Conservation (phyloP, 2,113 vertebrate species). For the Pundamilia nyererei region DNA sequence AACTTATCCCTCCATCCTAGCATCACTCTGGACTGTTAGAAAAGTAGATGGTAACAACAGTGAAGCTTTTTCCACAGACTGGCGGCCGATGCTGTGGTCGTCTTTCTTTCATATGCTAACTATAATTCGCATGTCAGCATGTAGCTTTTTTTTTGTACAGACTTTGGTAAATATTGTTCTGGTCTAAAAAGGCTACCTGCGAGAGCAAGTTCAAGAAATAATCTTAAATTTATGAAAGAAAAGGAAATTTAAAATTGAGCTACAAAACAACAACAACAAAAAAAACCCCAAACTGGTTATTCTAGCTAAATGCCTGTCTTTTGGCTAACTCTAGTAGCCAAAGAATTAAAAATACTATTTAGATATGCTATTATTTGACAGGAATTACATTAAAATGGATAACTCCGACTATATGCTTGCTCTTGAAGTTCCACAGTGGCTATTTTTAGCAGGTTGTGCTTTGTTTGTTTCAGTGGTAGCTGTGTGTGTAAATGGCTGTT, state of each 20-base stretch:
- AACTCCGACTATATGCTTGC: neutral
- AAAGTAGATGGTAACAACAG: neutral
- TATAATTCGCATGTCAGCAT: neutral
- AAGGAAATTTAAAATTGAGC: neutral
- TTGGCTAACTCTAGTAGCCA: neutral
- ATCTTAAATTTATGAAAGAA: neutral
- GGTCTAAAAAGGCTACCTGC: neutral
- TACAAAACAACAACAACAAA: neutral
- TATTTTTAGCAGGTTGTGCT: neutral
- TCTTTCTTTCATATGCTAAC: neutral
- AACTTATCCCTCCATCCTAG: neutral
- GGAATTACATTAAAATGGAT: neutral
- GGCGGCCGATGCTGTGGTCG: neutral
- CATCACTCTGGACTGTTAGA: neutral
- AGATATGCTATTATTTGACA: neutral
- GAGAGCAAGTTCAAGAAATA: neutral
- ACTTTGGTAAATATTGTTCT: neutral
- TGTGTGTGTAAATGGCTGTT: neutral
- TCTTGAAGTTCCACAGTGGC: neutral
- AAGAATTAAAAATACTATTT: neutral
- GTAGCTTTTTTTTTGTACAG: neutral
- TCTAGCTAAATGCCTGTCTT: neutral
- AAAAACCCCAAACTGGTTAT: fast-evolving
- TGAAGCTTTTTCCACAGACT: neutral
- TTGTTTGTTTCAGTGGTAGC: neutral